phyloP scores from a whole-genome alignment of 2,113 vertebrate species.

The Pteropus alecto region DNA sequence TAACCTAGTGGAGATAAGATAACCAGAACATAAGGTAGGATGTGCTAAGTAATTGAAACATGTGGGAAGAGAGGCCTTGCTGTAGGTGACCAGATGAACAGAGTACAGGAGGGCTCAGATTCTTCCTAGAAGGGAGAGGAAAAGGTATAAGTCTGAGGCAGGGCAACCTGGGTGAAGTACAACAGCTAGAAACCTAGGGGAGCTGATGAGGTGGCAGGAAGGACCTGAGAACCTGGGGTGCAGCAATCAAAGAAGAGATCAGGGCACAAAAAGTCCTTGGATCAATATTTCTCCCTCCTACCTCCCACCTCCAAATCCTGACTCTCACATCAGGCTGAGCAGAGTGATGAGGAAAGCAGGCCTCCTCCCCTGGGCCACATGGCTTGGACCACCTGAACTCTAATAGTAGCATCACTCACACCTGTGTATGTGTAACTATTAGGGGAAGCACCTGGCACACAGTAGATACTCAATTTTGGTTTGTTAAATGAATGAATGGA shows the following conservation, averaged over 20 bases:
- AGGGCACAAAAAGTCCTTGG: neutral
- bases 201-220: neutral
- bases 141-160: neutral
- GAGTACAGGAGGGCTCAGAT: neutral
- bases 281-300: neutral
- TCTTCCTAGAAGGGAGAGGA: neutral
- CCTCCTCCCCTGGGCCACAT: neutral
- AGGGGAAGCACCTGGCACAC: neutral
- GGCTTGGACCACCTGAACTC: neutral
- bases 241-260: neutral
- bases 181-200: neutral
- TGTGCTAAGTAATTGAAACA: neutral
- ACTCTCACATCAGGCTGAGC: neutral
- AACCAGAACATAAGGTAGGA: neutral
- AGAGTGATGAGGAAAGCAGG: neutral
- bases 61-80: neutral
- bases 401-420: neutral
- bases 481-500: neutral
- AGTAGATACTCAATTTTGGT: neutral
- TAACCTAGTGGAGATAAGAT: neutral
- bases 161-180: neutral
- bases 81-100: neutral
- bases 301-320: neutral
- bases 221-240: neutral
- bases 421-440: neutral